phyloP scores from a whole-genome alignment of 2,113 vertebrate genomes.

The Aphelocoma coerulescens region DNA sequence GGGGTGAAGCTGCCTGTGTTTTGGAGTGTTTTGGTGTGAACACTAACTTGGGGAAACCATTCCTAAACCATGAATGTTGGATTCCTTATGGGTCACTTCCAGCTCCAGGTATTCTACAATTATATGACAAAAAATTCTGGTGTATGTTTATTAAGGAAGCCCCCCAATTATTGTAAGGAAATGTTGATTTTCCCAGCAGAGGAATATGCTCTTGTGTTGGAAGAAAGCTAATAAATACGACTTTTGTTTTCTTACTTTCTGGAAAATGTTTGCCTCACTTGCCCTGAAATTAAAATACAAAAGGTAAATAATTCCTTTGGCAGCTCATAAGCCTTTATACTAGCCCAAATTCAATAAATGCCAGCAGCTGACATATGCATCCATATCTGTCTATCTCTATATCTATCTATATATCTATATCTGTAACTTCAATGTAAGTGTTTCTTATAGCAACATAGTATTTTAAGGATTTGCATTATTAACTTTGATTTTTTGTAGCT shows the following conservation, averaged over 20 bases:
- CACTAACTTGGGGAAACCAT: neutral
- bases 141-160: neutral
- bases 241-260: neutral
- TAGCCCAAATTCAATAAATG: neutral
- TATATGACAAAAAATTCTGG: neutral
- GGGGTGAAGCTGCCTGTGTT: neutral
- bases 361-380: neutral
- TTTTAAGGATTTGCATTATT: neutral
- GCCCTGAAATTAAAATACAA: neutral
- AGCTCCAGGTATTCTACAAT: neutral
- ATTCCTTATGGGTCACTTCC: neutral
- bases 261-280: neutral
- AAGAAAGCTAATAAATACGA: neutral
- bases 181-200: neutral
- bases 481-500: neutral
- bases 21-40: accelerated
- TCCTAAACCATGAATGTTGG: neutral
- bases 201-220: neutral
- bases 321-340: neutral
- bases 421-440: neutral
- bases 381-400: no score
- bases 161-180: neutral
- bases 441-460: neutral
- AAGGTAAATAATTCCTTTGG: neutral
- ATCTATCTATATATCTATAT: neutral